phyloP scores from a whole-genome alignment of 2,113 vertebrate genomes.

The Onychorhynchus coronatus region DNA sequence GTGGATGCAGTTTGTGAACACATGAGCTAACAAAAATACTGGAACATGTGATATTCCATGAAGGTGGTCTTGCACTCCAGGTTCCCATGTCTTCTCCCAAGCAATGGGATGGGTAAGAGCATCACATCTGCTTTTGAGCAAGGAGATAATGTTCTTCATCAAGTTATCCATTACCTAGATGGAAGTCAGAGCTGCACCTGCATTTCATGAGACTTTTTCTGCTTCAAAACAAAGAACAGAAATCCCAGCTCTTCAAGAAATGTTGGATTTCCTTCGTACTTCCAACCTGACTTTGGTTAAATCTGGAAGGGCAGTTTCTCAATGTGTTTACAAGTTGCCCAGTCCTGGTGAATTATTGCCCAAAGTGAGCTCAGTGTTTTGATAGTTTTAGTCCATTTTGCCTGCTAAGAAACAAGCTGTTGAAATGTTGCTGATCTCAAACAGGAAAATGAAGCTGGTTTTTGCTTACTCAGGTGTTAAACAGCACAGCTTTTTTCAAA shows the following conservation, averaged over 20 bases:
- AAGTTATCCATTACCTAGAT: background rate
- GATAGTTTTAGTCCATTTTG: background rate
- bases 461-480: constrained; percentile 62
- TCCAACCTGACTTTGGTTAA: background rate
- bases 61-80: constrained; percentile 7
- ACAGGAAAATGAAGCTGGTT: constrained; percentile 50
- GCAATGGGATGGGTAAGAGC: background rate
- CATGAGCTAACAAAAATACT: background rate
- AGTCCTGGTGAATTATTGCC: constrained; percentile 17
- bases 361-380: background rate
- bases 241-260: background rate
- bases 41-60: background rate
- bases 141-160: background rate
- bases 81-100: background rate
- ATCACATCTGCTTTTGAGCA: background rate
- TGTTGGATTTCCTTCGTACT: background rate
- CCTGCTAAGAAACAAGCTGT: constrained; percentile 23
- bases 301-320: background rate
- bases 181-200: background rate
- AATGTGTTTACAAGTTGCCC: background rate
- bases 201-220: background rate
- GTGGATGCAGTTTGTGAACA: constrained; percentile 15
- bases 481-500: constrained; percentile 59
- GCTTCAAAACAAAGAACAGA: background rate
- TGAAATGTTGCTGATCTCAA: constrained; percentile 33